Evolutionary conservation across 2,113 vertebrate species (phyloP).

Genomic region (Heterochromis multidens): DNA sequence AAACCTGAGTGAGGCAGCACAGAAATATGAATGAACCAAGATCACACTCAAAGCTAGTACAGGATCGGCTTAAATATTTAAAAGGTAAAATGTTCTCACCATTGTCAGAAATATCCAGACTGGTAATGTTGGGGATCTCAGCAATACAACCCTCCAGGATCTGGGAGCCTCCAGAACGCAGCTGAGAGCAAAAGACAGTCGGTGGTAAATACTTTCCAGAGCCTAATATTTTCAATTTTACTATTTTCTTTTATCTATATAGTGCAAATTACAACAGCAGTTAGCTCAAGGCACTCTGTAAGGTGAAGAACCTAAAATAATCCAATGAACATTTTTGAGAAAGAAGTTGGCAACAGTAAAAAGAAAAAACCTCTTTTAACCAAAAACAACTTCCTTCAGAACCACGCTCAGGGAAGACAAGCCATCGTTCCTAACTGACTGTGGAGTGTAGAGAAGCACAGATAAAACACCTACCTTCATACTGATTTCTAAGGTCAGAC

Average conservation of each 20-base stretch:
- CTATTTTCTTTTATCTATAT: neutral
- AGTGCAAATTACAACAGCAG: neutral
- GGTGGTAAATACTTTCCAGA: neutral
- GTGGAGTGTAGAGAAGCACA: too few relatives aligned
- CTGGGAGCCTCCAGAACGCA: constrained; percentile 93
- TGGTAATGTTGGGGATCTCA: constrained; percentile 95
- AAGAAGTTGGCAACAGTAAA: too few relatives aligned
- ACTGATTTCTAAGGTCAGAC: rapidly evolving
- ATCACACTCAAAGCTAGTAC: rapidly evolving
- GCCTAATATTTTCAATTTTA: neutral
- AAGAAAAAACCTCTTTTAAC: too few relatives aligned
- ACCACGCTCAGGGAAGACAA: too few relatives aligned
- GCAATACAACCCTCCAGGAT: constrained; percentile 96
- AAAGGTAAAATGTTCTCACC: constrained; percentile 68
- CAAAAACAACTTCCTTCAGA: too few relatives aligned
- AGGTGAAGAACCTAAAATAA: too few relatives aligned
- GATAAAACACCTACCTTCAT: neutral
- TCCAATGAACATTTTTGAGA: too few relatives aligned
- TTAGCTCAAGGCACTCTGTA: too few relatives aligned
- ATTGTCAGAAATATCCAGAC: constrained; percentile 97
- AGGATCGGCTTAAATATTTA: rapidly evolving
- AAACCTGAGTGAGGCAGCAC: constrained; percentile 71
- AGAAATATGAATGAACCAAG: neutral
- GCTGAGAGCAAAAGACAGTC: constrained; percentile 62
- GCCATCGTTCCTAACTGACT: too few relatives aligned